Conservation (phyloP, 1,140 invertebrate species). For the Theocolax elegans region DNA sequence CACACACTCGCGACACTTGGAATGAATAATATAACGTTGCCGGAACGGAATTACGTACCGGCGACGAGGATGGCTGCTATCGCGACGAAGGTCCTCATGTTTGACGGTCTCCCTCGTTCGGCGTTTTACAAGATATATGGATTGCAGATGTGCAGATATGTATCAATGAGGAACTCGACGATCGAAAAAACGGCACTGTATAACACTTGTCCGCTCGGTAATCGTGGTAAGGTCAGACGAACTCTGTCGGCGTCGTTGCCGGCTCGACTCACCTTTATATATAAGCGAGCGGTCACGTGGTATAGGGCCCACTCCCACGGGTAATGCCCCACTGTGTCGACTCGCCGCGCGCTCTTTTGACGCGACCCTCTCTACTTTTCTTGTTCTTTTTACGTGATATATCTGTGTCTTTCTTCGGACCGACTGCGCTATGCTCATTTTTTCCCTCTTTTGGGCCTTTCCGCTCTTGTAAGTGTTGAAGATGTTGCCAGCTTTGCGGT, state of each 20-base stretch:
- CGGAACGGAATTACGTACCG: constrained; percentile 68
- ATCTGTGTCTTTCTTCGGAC: not conserved
- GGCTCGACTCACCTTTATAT: constrained; percentile 34
- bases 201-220: no score
- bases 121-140: not conserved
- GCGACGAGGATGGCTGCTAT: constrained; percentile 64
- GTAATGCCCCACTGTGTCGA: constrained; percentile 1
- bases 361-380: not conserved
- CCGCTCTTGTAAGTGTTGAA: no score
- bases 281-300: constrained; percentile 36
- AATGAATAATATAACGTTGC: no score
- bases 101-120: not conserved
- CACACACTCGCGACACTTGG: no score
- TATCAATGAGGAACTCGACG: not conserved
- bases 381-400: not conserved
- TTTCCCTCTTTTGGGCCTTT: no score
- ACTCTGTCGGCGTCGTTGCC: constrained; percentile 32
- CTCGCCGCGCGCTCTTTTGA: not conserved
- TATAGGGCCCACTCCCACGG: not conserved
- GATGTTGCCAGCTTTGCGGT: no score
- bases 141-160: not conserved
- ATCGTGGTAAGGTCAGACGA: not conserved
- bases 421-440: no score
- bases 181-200: no score
- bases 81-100: constrained; percentile 64